phyloP scores from a whole-genome alignment of 2,797 vertebrate species.

The Cirrhinus molitorella region DNA sequence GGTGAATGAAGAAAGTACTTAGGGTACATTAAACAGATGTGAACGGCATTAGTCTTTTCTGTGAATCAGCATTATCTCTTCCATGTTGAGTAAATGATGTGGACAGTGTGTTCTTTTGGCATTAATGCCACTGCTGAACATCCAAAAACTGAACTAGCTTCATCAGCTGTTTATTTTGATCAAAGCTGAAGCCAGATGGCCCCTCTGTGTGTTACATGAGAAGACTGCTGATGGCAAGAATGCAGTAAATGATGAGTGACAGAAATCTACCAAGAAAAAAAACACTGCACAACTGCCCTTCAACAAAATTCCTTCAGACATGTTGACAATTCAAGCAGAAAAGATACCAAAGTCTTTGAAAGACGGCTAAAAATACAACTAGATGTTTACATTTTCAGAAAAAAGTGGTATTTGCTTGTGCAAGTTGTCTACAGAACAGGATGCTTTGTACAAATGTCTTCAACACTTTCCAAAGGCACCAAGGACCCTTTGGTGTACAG shows the following conservation, averaged over 20 bases:
- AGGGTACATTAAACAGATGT: not conserved
- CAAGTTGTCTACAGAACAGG: not conserved
- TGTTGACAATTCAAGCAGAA: not conserved
- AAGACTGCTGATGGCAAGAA: constrained; percentile 44
- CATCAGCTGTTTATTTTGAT: constrained; percentile 40
- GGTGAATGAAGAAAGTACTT: not conserved
- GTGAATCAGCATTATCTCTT: not conserved
- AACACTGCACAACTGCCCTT: constrained; percentile 3
- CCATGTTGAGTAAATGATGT: not conserved
- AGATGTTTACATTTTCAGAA: not conserved
- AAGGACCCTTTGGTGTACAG: not conserved
- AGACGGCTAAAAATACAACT: not conserved
- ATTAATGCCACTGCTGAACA: constrained; percentile 6
- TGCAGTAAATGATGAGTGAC: constrained; percentile 21
- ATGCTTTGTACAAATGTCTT: not conserved
- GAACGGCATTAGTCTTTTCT: not conserved
- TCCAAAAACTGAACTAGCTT: constrained; percentile 41
- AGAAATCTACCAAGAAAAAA: constrained; percentile 4
- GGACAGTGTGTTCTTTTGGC: constrained; percentile 12
- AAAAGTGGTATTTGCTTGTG: not conserved
- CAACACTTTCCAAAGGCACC: not conserved
- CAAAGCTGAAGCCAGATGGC: constrained; percentile 47
- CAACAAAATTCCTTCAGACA: not conserved
- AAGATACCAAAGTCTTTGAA: not conserved
- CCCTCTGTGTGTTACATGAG: constrained; percentile 20